These are phyloP conservation scores for Cerastis rubricosa DNA, from an alignment of 2,888 invertebrate genomes.

Conservation along the genomic window DNA sequence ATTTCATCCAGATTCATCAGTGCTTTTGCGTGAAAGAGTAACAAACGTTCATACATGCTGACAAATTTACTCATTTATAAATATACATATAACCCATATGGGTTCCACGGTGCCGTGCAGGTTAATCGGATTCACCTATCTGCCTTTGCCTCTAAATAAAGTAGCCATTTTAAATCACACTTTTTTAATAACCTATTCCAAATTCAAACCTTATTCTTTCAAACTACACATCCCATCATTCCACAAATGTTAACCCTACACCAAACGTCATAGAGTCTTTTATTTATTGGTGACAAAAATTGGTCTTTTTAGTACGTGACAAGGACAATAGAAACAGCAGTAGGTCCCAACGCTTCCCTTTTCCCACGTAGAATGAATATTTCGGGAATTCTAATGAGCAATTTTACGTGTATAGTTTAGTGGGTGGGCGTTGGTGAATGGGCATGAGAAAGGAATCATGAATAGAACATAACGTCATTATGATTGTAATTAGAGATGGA, in stretches of 20 bases:
- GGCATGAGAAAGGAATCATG: neutral
- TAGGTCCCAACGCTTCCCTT: conserved; percentile 32
- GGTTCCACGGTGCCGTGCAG: no score
- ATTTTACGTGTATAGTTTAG: conserved; percentile 43
- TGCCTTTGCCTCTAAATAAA: neutral
- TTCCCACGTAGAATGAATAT: conserved; percentile 58
- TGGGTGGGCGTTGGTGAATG: conserved; percentile 50
- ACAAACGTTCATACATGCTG: no score
- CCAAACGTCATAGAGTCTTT: neutral
- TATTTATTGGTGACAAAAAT: conserved; percentile 9
- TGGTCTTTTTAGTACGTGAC: conserved; percentile 55
- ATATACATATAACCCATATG: no score
- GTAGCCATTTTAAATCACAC: conserved; percentile 29
- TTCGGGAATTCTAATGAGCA: conserved; percentile 61
- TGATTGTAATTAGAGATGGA: no score
- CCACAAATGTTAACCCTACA: conserved; percentile 33
- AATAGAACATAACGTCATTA: no score
- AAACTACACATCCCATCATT: neutral
- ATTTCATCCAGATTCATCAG: no score
- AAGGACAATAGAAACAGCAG: conserved; percentile 54
- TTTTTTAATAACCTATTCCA: conserved; percentile 13
- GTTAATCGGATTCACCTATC: no score
- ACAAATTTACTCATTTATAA: no score
- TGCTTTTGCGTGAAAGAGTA: no score
- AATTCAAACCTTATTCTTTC: conserved; percentile 36